A percentile compares a stretch with the other conserved stretches of the same genome.
Evolutionary conservation across 2,797 vertebrate species (phyloP).

Genomic region (Acridotheres tristis): DNA sequence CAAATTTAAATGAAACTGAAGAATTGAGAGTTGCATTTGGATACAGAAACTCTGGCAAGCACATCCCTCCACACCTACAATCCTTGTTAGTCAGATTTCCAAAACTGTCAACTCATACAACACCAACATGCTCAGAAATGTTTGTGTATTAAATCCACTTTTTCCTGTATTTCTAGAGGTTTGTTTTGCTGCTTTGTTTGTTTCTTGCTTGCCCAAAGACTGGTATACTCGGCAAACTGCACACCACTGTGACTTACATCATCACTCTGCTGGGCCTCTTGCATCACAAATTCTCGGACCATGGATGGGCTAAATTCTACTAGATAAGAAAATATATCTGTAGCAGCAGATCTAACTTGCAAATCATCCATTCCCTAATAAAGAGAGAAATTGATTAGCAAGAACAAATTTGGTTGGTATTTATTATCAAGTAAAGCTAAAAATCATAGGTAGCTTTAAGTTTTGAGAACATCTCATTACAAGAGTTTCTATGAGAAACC

Average conservation of each 20-base stretch:
- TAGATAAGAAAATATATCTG: slow-evolving; percentile 99
- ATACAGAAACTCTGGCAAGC: not conserved
- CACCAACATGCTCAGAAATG: not conserved
- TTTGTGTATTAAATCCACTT: not conserved
- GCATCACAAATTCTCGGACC: slow-evolving; percentile 99
- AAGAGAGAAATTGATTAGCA: not conserved
- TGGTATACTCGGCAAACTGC: not conserved
- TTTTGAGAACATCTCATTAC: not conserved
- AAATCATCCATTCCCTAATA: slow-evolving; percentile 96
- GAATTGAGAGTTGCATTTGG: not conserved
- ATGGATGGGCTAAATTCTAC: slow-evolving; percentile 99
- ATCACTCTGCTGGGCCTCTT: slow-evolving; percentile 97
- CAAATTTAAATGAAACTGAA: not conserved
- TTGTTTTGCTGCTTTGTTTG: not conserved
- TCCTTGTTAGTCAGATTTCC: not conserved
- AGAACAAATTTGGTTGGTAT: not conserved
- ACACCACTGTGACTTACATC: slow-evolving; percentile 82
- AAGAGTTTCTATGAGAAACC: not conserved
- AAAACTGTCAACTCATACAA: not conserved
- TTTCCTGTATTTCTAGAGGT: not conserved
- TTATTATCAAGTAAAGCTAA: not conserved
- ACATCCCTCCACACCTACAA: not conserved
- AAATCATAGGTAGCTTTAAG: not conserved
- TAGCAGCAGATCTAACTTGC: slow-evolving; percentile 96
- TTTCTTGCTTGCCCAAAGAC: not conserved